Evolutionary conservation across 2,113 vertebrate genomes (phyloP).

Genomic region (Chrysemys picta): DNA sequence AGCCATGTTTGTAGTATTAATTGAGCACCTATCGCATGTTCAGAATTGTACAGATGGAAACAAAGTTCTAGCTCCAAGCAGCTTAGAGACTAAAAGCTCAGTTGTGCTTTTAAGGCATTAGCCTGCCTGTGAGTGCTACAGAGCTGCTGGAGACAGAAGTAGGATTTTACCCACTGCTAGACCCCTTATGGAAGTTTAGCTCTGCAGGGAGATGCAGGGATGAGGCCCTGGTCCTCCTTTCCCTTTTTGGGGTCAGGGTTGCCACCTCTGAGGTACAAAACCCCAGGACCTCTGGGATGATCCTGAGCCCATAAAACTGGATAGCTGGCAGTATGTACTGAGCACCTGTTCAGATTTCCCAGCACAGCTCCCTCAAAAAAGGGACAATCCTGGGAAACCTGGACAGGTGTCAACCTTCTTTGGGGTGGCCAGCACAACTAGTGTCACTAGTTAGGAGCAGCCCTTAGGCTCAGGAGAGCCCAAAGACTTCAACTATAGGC

Average conservation of each 20-base stretch:
- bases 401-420: background rate
- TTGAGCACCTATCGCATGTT: background rate
- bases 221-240: background rate
- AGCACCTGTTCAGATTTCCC: background rate
- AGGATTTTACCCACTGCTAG: background rate
- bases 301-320: background rate
- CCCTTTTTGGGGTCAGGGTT: background rate
- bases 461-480: background rate
- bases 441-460: background rate
- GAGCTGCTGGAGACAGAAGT: background rate
- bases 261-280: background rate
- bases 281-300: background rate
- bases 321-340: background rate
- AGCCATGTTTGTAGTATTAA: background rate
- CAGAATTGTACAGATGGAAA: background rate
- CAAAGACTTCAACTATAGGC: background rate
- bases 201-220: background rate
- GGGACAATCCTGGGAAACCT: background rate
- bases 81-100: background rate
- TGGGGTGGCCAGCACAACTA: background rate
- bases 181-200: background rate
- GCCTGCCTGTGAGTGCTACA: background rate
- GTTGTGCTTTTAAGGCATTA: background rate
- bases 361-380: background rate
- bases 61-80: background rate